These are phyloP conservation scores for Loripinus fragilis DNA, from an alignment of 2,888 invertebrate genomes.

Conservation along the genomic window DNA sequence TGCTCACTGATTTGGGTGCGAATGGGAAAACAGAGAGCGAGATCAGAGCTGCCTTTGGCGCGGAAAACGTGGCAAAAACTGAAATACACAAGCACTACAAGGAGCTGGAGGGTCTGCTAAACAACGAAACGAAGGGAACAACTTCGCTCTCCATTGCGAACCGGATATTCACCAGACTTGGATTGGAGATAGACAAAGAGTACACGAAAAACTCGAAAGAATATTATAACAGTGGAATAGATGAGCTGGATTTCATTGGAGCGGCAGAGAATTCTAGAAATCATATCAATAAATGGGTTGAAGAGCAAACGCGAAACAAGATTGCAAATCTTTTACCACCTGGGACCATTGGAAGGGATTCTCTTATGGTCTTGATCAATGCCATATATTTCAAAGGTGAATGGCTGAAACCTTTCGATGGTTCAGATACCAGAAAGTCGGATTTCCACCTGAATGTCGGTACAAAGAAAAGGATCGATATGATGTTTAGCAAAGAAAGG, in stretches of 20 bases:
- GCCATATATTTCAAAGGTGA: conserved; percentile 85
- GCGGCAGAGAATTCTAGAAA: conserved; percentile 80
- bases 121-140: conserved; percentile 23
- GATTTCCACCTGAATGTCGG: conserved; percentile 85
- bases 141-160: conserved; percentile 52
- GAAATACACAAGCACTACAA: conserved; percentile 45
- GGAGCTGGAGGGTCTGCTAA: conserved; percentile 40
- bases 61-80: conserved; percentile 11
- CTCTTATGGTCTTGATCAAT: conserved; percentile 83
- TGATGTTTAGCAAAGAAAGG: conserved; percentile 88
- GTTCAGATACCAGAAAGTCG: conserved; percentile 81
- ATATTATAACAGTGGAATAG: conserved; percentile 62
- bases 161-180: conserved; percentile 52
- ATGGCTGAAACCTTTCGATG: conserved; percentile 86
- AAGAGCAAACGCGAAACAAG: conserved; percentile 90
- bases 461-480: conserved; percentile 85
- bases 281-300: conserved; percentile 92
- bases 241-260: conserved; percentile 79
- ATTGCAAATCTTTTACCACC: conserved; percentile 90
- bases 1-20: conserved; percentile 61
- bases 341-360: conserved; percentile 80
- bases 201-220: conserved; percentile 36
- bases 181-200: conserved; percentile 34
- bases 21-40: conserved; percentile 51
- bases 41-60: conserved; percentile 42